A percentile compares a stretch with the other conserved stretches of the same genome.
phyloP scores from a whole-genome alignment of 1,140 invertebrate species.

The Atta cephalotes region DNA sequence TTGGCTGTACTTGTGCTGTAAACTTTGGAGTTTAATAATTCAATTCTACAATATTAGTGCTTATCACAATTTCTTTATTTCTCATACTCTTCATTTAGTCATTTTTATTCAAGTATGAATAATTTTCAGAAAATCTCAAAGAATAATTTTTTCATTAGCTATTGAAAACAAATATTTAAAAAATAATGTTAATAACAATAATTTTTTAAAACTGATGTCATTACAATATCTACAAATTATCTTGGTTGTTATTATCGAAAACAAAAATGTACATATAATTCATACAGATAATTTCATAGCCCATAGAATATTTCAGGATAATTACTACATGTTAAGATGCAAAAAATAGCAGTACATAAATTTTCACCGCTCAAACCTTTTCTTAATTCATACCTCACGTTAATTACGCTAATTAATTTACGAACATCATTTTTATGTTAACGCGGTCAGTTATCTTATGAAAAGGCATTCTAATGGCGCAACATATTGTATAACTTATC shows the following conservation, averaged over 20 bases:
- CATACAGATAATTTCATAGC: background rate
- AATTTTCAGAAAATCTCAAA: background rate
- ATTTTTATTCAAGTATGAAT: background rate
- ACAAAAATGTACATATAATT: background rate
- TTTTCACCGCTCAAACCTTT: background rate
- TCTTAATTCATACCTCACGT: background rate
- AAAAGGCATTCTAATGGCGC: background rate
- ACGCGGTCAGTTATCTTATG: background rate
- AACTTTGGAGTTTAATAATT: background rate
- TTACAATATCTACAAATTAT: background rate
- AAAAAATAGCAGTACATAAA: background rate
- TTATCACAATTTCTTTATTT: background rate
- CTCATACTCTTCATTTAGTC: background rate
- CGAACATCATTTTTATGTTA: slow-evolving; percentile 1
- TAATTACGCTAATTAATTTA: slow-evolving; percentile 28
- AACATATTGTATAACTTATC: slow-evolving; percentile 18
- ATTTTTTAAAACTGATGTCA: background rate
- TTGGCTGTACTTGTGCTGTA: background rate
- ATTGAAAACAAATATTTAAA: background rate
- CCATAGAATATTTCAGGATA: background rate
- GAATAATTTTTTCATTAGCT: background rate
- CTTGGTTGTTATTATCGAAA: background rate
- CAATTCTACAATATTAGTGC: background rate
- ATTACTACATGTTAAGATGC: background rate
- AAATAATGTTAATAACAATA: background rate